These are phyloP conservation scores for Drosophila yooni DNA, from an alignment of 2,888 invertebrate genomes.

Conservation along the genomic window DNA sequence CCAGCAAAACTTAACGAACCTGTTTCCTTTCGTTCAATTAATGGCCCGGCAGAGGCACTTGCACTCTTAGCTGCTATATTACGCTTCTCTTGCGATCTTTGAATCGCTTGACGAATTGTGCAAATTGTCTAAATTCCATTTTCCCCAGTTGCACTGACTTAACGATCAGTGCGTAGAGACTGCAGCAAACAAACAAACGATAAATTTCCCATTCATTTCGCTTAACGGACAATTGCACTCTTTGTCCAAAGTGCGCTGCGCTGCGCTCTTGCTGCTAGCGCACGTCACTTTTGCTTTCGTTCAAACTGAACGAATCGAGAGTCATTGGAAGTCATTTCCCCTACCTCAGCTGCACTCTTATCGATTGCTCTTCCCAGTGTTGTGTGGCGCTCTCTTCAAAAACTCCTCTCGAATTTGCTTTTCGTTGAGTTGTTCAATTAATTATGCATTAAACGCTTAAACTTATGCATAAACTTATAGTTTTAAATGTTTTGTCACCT, in stretches of 20 bases:
- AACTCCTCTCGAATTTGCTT: background rate
- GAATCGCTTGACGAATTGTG: background rate
- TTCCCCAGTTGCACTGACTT: background rate
- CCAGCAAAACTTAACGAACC: conserved; percentile 38
- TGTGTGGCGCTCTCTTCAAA: conserved; percentile 2
- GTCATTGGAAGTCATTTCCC: conserved; percentile 1
- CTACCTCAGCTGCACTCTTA: conserved; percentile 19
- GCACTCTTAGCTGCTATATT: conserved; percentile 9
- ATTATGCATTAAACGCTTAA: conserved; percentile 29
- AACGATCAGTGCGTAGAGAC: background rate
- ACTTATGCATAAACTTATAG: conserved; percentile 5
- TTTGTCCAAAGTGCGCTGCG: conserved; percentile 1
- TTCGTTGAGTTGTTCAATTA: conserved; percentile 18
- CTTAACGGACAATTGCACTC: conserved; percentile 9
- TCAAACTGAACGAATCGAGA: conserved; percentile 26
- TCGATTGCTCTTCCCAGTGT: conserved; percentile 12
- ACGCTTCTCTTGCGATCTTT: conserved; percentile 1
- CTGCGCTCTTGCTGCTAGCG: conserved; percentile 21
- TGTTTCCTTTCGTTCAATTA: conserved; percentile 52
- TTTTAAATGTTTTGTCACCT: conserved; percentile 21
- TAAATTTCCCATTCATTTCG: background rate
- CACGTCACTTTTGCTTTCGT: conserved; percentile 24
- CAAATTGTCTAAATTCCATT: background rate
- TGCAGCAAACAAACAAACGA: background rate
- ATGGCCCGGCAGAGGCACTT: background rate